Percentiles rank a stretch among this genome's conserved stretches.
These are phyloP conservation scores for Lochmaea capreae DNA, from an alignment of 2,888 invertebrate species.

Conservation along the genomic window DNA sequence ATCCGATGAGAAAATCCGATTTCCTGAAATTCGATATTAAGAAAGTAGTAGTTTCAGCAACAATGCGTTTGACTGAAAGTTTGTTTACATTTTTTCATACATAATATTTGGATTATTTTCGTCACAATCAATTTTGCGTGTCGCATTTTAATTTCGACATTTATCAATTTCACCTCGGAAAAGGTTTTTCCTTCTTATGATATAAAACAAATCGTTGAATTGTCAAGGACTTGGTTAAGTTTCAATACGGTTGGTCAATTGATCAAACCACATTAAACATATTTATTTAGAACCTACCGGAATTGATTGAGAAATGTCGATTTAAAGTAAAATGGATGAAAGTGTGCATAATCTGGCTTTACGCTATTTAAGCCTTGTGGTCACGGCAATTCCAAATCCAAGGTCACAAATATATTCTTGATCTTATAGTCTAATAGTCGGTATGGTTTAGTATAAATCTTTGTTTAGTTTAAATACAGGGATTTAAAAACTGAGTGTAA, in stretches of 20 bases:
- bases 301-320: conserved; percentile 4
- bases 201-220: background rate
- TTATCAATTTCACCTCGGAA: no score
- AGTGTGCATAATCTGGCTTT: conserved; percentile 11
- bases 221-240: conserved; percentile 9
- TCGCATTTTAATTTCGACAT: no score
- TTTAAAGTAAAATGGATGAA: conserved; percentile 3
- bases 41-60: no score
- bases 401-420: conserved; percentile 32
- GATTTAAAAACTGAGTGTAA: background rate
- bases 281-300: conserved; percentile 9
- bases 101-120: conserved; percentile 14
- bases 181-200: background rate
- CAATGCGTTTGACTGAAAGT: no score
- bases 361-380: conserved; percentile 31
- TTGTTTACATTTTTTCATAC: no score
- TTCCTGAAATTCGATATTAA: no score
- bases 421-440: background rate
- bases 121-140: conserved; percentile 6
- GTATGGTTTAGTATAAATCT: background rate
- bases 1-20: no score
- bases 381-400: conserved; percentile 38
- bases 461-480: background rate
- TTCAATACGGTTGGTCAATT: background rate
- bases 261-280: background rate